Evolutionary conservation across 2,113 vertebrate species (phyloP).

Genomic region (Donacobius atricapilla): DNA sequence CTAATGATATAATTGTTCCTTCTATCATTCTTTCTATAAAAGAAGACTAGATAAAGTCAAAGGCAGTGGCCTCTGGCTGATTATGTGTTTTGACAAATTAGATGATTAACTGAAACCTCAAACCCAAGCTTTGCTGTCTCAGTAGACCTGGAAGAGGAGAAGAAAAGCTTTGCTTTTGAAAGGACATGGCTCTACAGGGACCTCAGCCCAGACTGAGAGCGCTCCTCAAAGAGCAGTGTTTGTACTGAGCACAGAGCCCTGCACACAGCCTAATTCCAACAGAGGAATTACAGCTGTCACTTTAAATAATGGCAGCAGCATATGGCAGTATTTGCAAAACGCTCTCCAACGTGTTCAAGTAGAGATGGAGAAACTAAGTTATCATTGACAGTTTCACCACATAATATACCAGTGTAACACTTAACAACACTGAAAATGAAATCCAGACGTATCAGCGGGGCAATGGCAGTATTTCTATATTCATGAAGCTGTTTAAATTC

Average conservation of each 20-base stretch:
- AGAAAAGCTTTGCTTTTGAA: conserved; percentile 8
- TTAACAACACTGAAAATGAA: background rate
- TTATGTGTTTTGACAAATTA: conserved; percentile 56
- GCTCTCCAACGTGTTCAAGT: background rate
- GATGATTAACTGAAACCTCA: conserved; percentile 30
- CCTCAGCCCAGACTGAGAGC: background rate
- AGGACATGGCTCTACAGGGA: background rate
- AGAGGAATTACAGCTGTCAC: conserved; percentile 41
- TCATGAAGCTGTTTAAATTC: conserved; percentile 32
- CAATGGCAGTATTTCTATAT: background rate
- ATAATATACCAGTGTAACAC: background rate
- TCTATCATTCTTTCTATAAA: conserved; percentile 18
- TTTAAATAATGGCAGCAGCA: background rate
- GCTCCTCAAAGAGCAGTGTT: background rate
- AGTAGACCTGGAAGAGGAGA: background rate
- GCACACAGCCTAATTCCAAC: background rate
- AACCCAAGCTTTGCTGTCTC: background rate
- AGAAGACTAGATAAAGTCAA: conserved; percentile 14
- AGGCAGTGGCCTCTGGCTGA: conserved; percentile 34
- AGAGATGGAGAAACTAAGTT: background rate
- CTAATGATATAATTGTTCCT: conserved; percentile 32
- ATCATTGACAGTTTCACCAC: conserved; percentile 25
- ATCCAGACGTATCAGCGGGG: background rate
- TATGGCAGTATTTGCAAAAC: background rate
- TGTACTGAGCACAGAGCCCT: background rate